phyloP scores from a whole-genome alignment of 2,797 vertebrate species.

The Siniperca scherzeri region DNA sequence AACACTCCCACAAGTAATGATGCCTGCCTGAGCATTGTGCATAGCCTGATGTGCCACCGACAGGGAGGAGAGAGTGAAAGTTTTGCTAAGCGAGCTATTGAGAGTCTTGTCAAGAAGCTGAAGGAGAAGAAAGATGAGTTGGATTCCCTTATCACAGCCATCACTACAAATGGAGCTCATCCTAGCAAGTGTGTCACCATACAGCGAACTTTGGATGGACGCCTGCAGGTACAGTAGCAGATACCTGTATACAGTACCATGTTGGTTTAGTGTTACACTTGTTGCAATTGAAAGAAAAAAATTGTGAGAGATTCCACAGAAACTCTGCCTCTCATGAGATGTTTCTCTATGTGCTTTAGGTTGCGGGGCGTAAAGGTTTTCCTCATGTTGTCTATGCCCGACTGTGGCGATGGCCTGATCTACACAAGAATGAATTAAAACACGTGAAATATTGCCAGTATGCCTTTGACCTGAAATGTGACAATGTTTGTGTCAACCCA shows the following conservation, averaged over 20 bases:
- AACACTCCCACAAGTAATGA: constrained; percentile 98
- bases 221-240: constrained; percentile 89
- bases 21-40: constrained; percentile 97
- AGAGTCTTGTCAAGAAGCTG: constrained; percentile 98
- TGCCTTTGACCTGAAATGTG: constrained; percentile 97
- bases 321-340: neutral
- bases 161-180: constrained; percentile 97
- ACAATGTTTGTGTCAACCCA: constrained; percentile 98
- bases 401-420: constrained; percentile 98
- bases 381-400: constrained; percentile 97
- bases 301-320: neutral
- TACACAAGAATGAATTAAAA: constrained; percentile 98
- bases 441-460: constrained; percentile 99
- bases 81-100: constrained; percentile 96
- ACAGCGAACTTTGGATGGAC: constrained; percentile 95
- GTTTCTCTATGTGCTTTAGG: constrained; percentile 79
- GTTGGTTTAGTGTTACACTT: neutral
- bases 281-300: neutral
- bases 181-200: constrained; percentile 99
- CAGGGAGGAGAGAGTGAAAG: constrained; percentile 98
- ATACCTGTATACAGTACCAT: neutral
- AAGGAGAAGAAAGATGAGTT: constrained; percentile 99
- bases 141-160: constrained; percentile 97
- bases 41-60: constrained; percentile 98
- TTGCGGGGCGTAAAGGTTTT: constrained; percentile 97